Evolutionary conservation across 1,140 invertebrate genomes (phyloP), one percentile per base, ranked within the genome.

Genomic region (Drosophila santomea): DNA sequence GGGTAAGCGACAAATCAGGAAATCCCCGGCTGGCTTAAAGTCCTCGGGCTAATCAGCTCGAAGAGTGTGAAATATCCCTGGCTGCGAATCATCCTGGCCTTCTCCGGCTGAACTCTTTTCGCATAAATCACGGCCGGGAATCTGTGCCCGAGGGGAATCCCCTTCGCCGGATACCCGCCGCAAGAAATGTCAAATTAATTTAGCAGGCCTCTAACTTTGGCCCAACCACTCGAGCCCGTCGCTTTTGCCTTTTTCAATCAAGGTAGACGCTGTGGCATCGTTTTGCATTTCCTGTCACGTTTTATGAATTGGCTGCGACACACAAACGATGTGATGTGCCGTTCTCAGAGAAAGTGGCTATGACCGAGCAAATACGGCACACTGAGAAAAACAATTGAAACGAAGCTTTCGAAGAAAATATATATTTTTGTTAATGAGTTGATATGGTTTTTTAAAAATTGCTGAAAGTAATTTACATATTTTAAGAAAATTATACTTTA

Each of bases 131-230:
- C 59, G 62, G 39, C 57, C 64, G 52, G 51, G 56, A 72, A 75
- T 76, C 74, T 51, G 15, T 6, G 20, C 32, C 15, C 20, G 43
- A 44, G 58, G 50, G 63, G 45, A 73, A 15, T 48, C 47, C 51
- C 43, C 43, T 54, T 47, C 72, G 63, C 51, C 36, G 69, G 62
- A 61, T 69, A 51, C 52, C 75, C 75, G 51, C 76, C 86, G 56
- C 84, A 89, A 83, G 68, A 80, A 80, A 88, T 89, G 84, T 84
- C 84, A 88, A 88, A 88, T 88, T 89, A 88, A 88, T 88, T 88
- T 88, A 88, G 66, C 83, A 68, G 63, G 60, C 59, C 58, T 64
- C 71, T 74, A 77, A 74, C 68, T 72, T 58, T 89, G 51, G 64
- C 55, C 48, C 58, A 59, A 45, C 44, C 63, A 81, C 76, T 69